These are phyloP conservation scores for Colistium nudipinnis DNA, from an alignment of 2,113 vertebrate species.

Conservation along the genomic window DNA sequence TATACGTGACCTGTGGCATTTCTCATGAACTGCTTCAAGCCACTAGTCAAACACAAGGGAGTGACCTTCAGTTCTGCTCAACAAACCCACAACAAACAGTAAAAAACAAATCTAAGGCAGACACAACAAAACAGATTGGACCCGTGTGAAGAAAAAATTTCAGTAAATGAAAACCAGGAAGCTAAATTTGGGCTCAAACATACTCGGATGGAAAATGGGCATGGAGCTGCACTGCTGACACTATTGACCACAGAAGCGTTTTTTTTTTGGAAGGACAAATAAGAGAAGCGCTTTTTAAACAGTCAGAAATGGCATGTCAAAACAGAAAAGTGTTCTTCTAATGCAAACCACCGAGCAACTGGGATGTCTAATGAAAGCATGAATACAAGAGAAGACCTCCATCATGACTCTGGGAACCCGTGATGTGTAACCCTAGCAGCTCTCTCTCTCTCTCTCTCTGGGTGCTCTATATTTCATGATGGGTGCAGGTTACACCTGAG, in stretches of 20 bases:
- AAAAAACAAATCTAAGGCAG: not conserved
- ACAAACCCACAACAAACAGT: not conserved
- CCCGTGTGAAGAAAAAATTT: not conserved
- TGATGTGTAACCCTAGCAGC: constrained; percentile 59
- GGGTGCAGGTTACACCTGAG: constrained; percentile 54
- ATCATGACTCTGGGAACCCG: constrained; percentile 36
- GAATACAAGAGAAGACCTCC: constrained; percentile 31
- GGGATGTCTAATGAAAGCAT: constrained; percentile 32
- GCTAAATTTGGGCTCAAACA: not conserved
- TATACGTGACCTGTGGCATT: not conserved
- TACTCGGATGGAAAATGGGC: not conserved
- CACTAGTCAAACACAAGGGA: no score
- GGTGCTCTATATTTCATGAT: constrained; percentile 67
- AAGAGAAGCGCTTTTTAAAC: not conserved
- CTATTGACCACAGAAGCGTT: not conserved
- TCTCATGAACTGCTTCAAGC: not conserved
- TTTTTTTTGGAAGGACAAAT: not conserved
- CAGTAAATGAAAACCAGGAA: not conserved
- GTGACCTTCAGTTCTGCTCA: not conserved
- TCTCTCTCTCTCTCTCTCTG: constrained; percentile 11
- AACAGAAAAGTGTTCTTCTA: not conserved
- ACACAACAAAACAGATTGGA: not conserved
- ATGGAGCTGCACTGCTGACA: not conserved
- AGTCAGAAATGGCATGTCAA: not conserved
- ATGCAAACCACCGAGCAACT: constrained; percentile 5